Conservation (phyloP, 2,888 invertebrate genomes). For the Acleris emargana region DNA sequence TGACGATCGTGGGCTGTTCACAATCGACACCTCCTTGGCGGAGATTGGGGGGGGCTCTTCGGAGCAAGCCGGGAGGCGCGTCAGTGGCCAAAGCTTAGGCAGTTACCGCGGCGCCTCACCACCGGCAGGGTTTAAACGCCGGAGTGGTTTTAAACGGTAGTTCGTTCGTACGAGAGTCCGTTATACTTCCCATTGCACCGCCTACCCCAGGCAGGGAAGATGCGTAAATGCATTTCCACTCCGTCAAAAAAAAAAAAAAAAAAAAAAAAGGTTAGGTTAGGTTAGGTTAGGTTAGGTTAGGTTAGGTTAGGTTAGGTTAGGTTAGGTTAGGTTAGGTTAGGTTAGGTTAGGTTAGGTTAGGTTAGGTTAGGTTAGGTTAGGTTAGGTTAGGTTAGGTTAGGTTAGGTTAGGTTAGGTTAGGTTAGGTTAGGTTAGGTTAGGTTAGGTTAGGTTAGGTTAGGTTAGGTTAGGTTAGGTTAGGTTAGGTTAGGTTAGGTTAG, state of each 20-base stretch:
- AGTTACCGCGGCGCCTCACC: too few species aligned
- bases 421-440: slow-evolving; percentile 22
- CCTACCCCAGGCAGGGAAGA: too few species aligned
- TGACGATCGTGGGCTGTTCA: too few species aligned
- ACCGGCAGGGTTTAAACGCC: slow-evolving; percentile 6
- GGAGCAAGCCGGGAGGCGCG: too few species aligned
- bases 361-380: slow-evolving; percentile 21
- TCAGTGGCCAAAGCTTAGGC: too few species aligned
- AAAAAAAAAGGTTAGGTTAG: slow-evolving; percentile 5
- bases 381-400: slow-evolving; percentile 22
- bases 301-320: slow-evolving; percentile 18
- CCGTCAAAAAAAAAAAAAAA: not conserved
- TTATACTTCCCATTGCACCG: too few species aligned
- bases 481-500: slow-evolving; percentile 9
- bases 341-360: slow-evolving; percentile 14
- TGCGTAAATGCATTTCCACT: too few species aligned
- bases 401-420: slow-evolving; percentile 22
- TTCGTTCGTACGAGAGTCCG: too few species aligned
- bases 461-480: slow-evolving; percentile 9
- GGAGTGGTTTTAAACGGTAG: not conserved
- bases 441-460: slow-evolving; percentile 15
- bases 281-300: slow-evolving; percentile 24
- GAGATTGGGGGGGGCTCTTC: too few species aligned
- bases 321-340: slow-evolving; percentile 8
- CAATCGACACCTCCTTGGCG: too few species aligned